Evolutionary conservation across 2,113 vertebrate species (phyloP).

Genomic region (Anguilla rostrata): DNA sequence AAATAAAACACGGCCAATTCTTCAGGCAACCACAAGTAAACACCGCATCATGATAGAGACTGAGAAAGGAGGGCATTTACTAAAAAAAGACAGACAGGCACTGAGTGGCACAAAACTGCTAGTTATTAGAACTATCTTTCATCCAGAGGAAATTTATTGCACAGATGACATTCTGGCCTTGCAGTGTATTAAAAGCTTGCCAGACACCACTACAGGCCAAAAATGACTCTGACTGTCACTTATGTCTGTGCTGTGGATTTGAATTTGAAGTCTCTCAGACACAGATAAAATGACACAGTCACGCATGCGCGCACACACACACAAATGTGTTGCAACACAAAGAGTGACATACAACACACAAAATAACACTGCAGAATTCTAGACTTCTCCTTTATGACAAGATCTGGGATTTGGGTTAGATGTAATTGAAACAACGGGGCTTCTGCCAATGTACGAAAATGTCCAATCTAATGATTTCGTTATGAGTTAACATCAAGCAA

Average conservation of each 20-base stretch:
- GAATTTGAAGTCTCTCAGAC: conserved; percentile 37
- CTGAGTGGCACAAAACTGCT: not conserved
- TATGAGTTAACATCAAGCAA: conserved; percentile 9
- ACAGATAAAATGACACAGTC: conserved; percentile 37
- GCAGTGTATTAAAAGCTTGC: conserved; percentile 36
- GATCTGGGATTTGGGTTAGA: conserved; percentile 39
- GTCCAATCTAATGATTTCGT: conserved; percentile 33
- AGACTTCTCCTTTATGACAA: conserved; percentile 52
- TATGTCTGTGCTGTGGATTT: conserved; percentile 30
- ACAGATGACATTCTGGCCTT: conserved; percentile 47
- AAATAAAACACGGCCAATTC: conserved; percentile 70
- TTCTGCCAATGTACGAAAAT: conserved; percentile 47
- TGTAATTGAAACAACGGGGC: conserved; percentile 48
- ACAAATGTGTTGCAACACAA: conserved; percentile 31
- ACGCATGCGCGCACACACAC: conserved; percentile 42
- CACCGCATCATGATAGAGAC: conserved; percentile 52
- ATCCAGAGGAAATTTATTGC: conserved; percentile 35
- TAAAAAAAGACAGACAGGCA: conserved; percentile 24
- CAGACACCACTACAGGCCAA: conserved; percentile 49
- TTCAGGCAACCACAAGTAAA: conserved; percentile 65
- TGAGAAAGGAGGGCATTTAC: conserved; percentile 45
- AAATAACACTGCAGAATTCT: conserved; percentile 58
- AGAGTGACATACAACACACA: conserved; percentile 15
- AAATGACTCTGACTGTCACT: conserved; percentile 43
- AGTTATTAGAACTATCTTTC: conserved; percentile 41